A percentile compares a stretch with the other conserved stretches of the same genome.
phyloP scores from a whole-genome alignment of 2,888 invertebrate species.

The Cheiracanthium punctorium region DNA sequence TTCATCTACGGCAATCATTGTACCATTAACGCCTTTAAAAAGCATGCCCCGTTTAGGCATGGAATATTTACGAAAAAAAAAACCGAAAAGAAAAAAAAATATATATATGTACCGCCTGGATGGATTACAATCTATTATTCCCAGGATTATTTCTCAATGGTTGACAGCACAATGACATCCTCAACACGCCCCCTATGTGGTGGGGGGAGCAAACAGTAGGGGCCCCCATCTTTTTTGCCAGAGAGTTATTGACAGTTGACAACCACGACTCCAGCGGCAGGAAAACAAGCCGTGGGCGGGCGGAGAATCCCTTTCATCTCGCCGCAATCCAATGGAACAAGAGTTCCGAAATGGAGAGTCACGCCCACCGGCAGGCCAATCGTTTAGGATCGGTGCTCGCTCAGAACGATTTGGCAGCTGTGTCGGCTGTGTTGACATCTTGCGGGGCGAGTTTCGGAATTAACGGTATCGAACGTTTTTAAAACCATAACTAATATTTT shows the following conservation, averaged over 20 bases:
- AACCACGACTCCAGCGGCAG: constrained; percentile 11
- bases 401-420: constrained; percentile 22
- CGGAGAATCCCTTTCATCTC: constrained; percentile 21
- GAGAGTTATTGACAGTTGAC: constrained; percentile 66
- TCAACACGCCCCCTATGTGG: constrained; percentile 46
- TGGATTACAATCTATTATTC: constrained; percentile 61
- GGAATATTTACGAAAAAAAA: constrained; percentile 6
- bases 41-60: not conserved
- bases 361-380: constrained; percentile 26
- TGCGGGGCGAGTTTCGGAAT: not conserved
- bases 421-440: constrained; percentile 8
- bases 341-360: not conserved
- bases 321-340: constrained; percentile 41
- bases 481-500: not conserved
- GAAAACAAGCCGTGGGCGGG: constrained; percentile 37
- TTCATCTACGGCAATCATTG: constrained; percentile 10
- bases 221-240: constrained; percentile 31
- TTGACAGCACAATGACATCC: constrained; percentile 61
- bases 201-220: not conserved
- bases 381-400: not conserved
- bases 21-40: constrained; percentile 3
- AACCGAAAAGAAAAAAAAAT: not conserved
- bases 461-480: not conserved
- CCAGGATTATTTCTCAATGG: constrained; percentile 42
- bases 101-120: too few species aligned